Evolutionary conservation across 2,113 vertebrate genomes (phyloP), one percentile per base, ranked within the genome.

Genomic region (Platichthys stellatus): DNA sequence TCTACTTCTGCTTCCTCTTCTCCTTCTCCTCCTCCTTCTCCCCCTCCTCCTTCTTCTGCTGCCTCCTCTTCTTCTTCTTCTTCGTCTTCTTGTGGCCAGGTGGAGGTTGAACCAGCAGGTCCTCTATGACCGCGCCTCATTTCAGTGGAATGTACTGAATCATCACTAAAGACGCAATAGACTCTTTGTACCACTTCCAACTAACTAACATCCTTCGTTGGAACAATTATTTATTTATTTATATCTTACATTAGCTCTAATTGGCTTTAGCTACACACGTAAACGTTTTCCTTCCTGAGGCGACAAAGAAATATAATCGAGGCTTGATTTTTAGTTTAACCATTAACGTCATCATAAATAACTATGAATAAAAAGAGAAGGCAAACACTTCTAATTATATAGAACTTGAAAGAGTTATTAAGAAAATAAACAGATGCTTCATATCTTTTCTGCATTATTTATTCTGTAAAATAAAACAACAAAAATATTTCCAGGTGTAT

Each of bases 61-160:
- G 0, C 40, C 4, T 28, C 26, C 3, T 28, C 26, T 28, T 43
- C 3, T 11, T 43, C 11, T 3, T 65, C 21, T n/a, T 23, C 63
- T 21, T 18, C 47, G 24, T 1, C 59, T 18, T 2, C 0, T 24
- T 65, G 61, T 60, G 68, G n/a, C 56, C 74, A 79, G 81, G 72
- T 81, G 51, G 43, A 72, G 78, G 20, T 38, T 21, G 43, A 72
- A 17, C 35, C 61, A 61, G 76, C 77, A 68, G 78, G 10, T 45
- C 45, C 64, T 57, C 58, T 23, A 24, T 6, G 35, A 13, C 60
- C 18, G 60, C 26, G 4, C 5, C 61, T 80, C 20, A 38, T 61
- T 58, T 5, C 3, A 28, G 10, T 12, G 84, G 80, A 83, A 83
- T 73, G 80, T 14, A 0, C 21, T 18, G 66, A 66, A 47, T 21